Base-by-base conservation (phyloP, 2,888 invertebrate species). In the Cataglyphis altisquamis region DNA sequence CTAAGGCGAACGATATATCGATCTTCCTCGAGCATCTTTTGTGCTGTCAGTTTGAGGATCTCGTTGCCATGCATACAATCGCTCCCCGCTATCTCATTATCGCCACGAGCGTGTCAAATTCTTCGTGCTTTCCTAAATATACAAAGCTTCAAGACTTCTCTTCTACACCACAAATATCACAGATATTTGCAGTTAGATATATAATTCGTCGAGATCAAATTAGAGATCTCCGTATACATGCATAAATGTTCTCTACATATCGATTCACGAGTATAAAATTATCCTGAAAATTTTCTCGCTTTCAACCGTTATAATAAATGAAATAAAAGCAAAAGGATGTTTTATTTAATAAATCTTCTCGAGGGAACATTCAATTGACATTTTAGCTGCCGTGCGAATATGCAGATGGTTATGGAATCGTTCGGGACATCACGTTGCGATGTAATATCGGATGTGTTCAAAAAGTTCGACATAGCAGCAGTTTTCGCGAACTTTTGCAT, bases 21-120 rank as follows among this genome's bases (percentile, higher is more conserved):
- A 80, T 85, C 66, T 67, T 62, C 39, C 64, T 83, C 39, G 57
- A 52, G 32, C 73, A 52, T 82, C 73, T 73, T 73, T 78, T 45
- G 21, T 64, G 77, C 74, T 72, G 78, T 88, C 85, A 83, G 67
- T 41, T 85, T 73, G 70, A 75, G 83, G 48, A 67, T 84, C 87
- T 86, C 84, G 88, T 89, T 87, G 86, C 73, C 84, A 87, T 87
- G 88, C 84, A 60, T 82, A 72, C 87, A 84, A 87, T 84, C 81
- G 81, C 78, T 85, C 81, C 72, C 72, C 83, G 85, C 84, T 86
- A 84, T 70, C 75, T 66, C 41, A 70, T 77, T 77, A 77, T 25
- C 29, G 29, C 41, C 18, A 55, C 67, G 45, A 32, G 39, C 39
- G 21, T 25, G n/a, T 70, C n/a, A 52, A 15, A 21, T 21, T 41